phyloP scores from a whole-genome alignment of 2,888 invertebrate genomes.

The Eupithecia insigniata region DNA sequence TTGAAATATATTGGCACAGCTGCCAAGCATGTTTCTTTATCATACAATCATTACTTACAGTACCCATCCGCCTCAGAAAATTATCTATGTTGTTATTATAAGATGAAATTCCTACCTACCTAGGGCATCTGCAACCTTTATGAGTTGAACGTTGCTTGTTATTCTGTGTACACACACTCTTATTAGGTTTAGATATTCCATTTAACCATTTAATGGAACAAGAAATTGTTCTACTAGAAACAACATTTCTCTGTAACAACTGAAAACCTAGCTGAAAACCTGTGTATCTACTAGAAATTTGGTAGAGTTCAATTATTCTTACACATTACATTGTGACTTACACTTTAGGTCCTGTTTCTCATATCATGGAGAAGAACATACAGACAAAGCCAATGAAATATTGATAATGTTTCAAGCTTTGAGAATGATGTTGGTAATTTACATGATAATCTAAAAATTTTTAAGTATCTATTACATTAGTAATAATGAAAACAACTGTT shows the following conservation, averaged over 20 bases:
- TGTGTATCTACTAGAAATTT: neutral
- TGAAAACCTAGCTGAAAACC: neutral
- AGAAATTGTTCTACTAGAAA: neutral
- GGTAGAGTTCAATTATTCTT: neutral
- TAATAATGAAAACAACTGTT: neutral
- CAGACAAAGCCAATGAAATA: neutral
- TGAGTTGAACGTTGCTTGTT: constrained; percentile 12
- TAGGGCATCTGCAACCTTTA: neutral
- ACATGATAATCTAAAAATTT: neutral
- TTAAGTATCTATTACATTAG: neutral
- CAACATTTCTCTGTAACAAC: neutral
- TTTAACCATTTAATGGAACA: neutral
- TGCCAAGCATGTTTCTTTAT: constrained; percentile 45
- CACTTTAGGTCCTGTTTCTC: neutral
- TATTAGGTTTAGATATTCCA: neutral
- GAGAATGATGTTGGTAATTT: neutral
- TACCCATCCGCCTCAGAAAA: neutral
- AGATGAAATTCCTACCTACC: neutral
- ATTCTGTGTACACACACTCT: neutral
- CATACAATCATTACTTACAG: constrained; percentile 9
- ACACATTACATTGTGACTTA: neutral
- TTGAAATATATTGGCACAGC: constrained; percentile 39
- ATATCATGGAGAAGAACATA: neutral
- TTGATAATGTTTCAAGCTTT: neutral
- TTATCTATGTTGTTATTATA: neutral